Conservation (phyloP, 2,888 invertebrate species). For the Trichogramma evanescens region DNA sequence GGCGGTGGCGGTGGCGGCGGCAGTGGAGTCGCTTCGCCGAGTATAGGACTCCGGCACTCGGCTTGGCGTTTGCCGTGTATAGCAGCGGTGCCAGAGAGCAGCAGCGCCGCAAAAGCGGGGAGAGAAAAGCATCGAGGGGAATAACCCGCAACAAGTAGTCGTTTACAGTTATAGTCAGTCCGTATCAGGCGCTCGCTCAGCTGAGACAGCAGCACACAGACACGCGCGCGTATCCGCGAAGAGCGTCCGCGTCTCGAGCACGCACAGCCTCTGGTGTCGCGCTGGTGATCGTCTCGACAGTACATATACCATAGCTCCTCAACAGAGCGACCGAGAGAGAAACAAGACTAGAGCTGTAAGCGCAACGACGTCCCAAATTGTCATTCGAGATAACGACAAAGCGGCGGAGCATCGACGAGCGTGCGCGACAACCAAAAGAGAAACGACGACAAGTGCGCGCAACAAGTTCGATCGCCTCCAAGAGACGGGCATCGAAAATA, state of each 20-base stretch:
- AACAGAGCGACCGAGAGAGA: not conserved
- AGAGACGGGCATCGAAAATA: no score
- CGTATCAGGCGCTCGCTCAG: constrained; percentile 47
- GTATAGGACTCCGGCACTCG: not conserved
- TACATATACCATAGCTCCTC: not conserved
- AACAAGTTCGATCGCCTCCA: no score
- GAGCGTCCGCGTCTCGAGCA: constrained; percentile 7
- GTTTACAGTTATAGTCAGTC: constrained; percentile 49
- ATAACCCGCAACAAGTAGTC: constrained; percentile 45
- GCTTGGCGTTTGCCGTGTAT: not conserved
- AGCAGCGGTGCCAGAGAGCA: constrained; percentile 8
- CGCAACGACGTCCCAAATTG: no score
- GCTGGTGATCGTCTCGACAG: not conserved
- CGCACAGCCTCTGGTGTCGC: not conserved
- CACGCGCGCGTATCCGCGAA: constrained; percentile 2
- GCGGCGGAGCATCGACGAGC: not conserved
- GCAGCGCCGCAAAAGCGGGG: constrained; percentile 16
- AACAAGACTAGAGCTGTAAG: not conserved
- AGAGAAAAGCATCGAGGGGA: constrained; percentile 25
- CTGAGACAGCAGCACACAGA: constrained; percentile 31
- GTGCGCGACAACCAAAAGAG: no score
- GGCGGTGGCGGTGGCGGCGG: constrained; percentile 8
- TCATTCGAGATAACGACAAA: not conserved
- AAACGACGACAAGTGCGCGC: no score
- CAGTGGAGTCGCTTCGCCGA: constrained; percentile 12